Conservation (phyloP, 2,888 invertebrate genomes). For the Oconnorella tubifera region DNA sequence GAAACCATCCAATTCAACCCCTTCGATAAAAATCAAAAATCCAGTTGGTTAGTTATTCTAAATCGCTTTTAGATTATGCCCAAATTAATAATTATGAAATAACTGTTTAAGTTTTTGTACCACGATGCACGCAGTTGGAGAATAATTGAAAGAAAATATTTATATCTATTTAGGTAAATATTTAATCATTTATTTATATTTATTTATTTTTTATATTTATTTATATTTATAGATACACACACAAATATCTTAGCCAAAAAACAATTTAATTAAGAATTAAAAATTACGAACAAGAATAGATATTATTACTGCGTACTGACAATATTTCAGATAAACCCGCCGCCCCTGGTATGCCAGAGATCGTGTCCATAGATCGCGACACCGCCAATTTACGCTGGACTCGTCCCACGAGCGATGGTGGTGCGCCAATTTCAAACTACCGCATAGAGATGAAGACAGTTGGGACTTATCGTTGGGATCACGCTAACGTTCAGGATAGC, state of each 20-base stretch:
- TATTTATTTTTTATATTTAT: too few relatives aligned
- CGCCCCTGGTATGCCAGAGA: slow-evolving; percentile 36
- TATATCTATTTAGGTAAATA: too few relatives aligned
- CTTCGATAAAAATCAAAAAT: slow-evolving; percentile 70
- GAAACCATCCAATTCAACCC: slow-evolving; percentile 55
- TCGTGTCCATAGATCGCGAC: slow-evolving; percentile 33
- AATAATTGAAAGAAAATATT: too few relatives aligned
- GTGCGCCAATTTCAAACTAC: slow-evolving; percentile 41
- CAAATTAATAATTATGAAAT: not conserved
- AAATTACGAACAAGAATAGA: too few relatives aligned
- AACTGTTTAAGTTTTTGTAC: not conserved
- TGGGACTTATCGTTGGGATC: slow-evolving; percentile 34
- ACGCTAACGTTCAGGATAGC: slow-evolving; percentile 23
- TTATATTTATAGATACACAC: too few relatives aligned
- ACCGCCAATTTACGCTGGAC: slow-evolving; percentile 34
- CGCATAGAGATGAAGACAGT: slow-evolving; percentile 38
- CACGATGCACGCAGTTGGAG: too few relatives aligned
- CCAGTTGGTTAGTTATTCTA: slow-evolving; percentile 65
- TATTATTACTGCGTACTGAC: too few relatives aligned
- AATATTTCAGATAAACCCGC: slow-evolving; percentile 37
- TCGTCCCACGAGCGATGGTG: slow-evolving; percentile 41
- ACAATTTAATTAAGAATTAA: too few relatives aligned
- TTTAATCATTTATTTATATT: too few relatives aligned
- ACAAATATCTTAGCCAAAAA: too few relatives aligned
- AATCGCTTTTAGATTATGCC: too few relatives aligned